These are phyloP conservation scores for Falco concolor DNA, from an alignment of 2,797 vertebrate species.

Conservation along the genomic window DNA sequence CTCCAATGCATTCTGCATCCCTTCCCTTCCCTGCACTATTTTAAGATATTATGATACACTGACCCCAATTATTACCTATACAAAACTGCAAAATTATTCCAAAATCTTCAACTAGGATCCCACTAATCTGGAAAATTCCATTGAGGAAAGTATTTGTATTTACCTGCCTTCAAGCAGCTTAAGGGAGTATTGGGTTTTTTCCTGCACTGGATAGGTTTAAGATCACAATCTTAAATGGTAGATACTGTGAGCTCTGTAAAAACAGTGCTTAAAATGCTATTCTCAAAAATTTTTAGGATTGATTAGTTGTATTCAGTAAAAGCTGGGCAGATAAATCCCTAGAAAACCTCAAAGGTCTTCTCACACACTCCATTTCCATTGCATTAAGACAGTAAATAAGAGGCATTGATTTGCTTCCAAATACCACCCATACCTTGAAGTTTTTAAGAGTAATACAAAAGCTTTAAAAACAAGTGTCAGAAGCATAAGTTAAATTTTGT, in stretches of 20 bases:
- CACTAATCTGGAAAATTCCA: not conserved
- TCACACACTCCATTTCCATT: not conserved
- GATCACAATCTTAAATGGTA: not conserved
- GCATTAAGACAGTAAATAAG: not conserved
- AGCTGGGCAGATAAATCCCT: not conserved
- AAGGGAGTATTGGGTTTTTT: not conserved
- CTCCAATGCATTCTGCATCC: not conserved
- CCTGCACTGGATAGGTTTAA: not conserved
- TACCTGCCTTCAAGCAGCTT: fast-evolving
- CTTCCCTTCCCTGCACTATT: not conserved
- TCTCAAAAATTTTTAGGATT: not conserved
- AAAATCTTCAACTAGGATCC: not conserved
- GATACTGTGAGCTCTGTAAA: not conserved
- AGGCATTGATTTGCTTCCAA: not conserved
- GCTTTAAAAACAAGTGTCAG: not conserved
- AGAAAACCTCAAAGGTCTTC: not conserved
- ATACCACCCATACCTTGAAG: not conserved
- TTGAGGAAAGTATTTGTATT: not conserved
- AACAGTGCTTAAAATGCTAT: not conserved
- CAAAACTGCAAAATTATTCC: not conserved
- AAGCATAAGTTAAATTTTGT: not conserved
- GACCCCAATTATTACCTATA: not conserved
- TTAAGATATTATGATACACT: not conserved
- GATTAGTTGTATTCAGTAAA: not conserved
- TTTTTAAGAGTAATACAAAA: not conserved